Percentiles rank a stretch among this genome's conserved stretches.
These are phyloP conservation scores for Asbolus verrucosus DNA, from an alignment of 1,140 invertebrate species.

Conservation along the genomic window DNA sequence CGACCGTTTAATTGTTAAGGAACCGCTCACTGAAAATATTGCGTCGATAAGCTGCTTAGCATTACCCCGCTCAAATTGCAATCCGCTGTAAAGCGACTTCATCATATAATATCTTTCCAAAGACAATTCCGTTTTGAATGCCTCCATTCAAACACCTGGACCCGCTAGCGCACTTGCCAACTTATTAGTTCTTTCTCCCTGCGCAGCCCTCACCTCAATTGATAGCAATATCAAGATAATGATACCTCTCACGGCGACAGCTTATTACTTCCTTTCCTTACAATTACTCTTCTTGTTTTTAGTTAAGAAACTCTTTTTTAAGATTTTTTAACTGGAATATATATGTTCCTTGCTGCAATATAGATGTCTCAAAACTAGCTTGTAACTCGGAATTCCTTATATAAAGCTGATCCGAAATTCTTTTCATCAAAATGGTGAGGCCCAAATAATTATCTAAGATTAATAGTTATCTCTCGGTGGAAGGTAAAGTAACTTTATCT, in stretches of 20 bases:
- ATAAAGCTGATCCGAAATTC: no score
- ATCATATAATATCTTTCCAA: conserved; percentile 47
- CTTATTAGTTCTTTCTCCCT: not conserved
- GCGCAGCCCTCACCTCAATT: not conserved
- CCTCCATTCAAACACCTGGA: conserved; percentile 31
- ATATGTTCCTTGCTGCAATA: no score
- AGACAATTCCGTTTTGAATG: conserved; percentile 38
- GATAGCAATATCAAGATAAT: not conserved
- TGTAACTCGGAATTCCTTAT: no score
- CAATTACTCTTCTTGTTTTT: no score
- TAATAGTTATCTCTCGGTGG: no score
- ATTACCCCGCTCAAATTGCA: conserved; percentile 46
- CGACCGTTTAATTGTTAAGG: conserved; percentile 48
- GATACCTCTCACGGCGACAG: not conserved
- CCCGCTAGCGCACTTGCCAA: not conserved
- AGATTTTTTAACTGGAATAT: no score
- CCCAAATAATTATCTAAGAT: no score
- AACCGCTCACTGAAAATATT: conserved; percentile 48
- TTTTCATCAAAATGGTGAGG: no score
- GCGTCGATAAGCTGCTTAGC: conserved; percentile 48
- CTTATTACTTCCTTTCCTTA: conserved; percentile 4
- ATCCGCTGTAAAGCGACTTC: conserved; percentile 47
- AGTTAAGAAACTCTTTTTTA: no score
- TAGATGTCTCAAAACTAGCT: no score
- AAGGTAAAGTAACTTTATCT: no score